Conservation (phyloP, 2,113 vertebrate species). For the Verasper variegatus region DNA sequence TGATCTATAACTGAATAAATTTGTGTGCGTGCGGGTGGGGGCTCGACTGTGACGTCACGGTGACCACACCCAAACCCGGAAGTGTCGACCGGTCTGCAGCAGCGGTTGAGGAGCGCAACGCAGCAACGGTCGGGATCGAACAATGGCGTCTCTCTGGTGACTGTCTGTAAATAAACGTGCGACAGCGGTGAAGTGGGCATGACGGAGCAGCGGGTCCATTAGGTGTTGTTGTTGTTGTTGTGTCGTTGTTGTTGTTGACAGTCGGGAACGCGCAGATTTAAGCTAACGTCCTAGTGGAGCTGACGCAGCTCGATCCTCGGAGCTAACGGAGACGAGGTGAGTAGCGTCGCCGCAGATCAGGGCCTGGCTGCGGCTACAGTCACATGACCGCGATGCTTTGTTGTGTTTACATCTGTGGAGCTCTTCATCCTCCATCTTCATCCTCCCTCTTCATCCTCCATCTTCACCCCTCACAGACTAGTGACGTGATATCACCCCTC, state of each 20-base stretch:
- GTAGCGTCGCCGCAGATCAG: conserved; percentile 7
- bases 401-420: conserved; percentile 16
- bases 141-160: neutral
- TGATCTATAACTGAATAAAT: too few species aligned
- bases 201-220: neutral
- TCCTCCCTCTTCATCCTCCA: neutral
- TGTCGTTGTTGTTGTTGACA: conserved; percentile 24
- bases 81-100: conserved; percentile 3
- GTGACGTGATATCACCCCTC: conserved; percentile 41
- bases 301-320: neutral
- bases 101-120: neutral
- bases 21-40: neutral
- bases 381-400: conserved; percentile 1
- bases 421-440: neutral
- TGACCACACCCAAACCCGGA: conserved; percentile 60
- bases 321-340: conserved; percentile 45
- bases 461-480: neutral
- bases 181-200: neutral
- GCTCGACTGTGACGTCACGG: conserved; percentile 45
- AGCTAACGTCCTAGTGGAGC: conserved; percentile 25
- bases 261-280: neutral
- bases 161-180: neutral
- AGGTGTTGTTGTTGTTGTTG: conserved; percentile 21
- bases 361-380: too few species aligned
- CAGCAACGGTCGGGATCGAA: too few species aligned